Conservation (phyloP, 1,140 invertebrate genomes). For the Zaprionus nigranus region DNA sequence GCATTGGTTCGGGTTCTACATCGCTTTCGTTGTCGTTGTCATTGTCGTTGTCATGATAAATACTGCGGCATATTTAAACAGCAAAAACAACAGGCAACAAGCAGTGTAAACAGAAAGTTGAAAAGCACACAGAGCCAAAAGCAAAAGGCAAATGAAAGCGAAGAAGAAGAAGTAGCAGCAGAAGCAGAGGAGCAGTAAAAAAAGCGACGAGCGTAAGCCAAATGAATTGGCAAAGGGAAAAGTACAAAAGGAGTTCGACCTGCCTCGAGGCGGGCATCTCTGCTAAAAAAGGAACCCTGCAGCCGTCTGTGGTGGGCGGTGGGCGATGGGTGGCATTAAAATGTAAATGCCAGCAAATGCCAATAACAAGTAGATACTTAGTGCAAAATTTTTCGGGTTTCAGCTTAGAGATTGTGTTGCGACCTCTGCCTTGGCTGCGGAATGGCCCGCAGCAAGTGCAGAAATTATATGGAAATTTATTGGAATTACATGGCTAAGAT, state of each 20-base stretch:
- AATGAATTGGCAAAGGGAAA: slow-evolving; percentile 62
- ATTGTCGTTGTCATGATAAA: slow-evolving; percentile 79
- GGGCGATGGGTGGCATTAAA: slow-evolving; percentile 52
- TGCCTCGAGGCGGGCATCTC: slow-evolving; percentile 18
- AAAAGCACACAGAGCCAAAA: slow-evolving; percentile 38
- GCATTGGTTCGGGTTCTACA: slow-evolving; percentile 15
- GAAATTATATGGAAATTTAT: slow-evolving; percentile 24
- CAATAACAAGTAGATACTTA: slow-evolving; percentile 61
- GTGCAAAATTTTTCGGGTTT: slow-evolving; percentile 35
- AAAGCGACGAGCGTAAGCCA: slow-evolving; percentile 36
- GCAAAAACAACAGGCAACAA: slow-evolving; percentile 54
- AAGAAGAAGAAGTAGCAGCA: slow-evolving; percentile 15
- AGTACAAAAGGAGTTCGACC: slow-evolving; percentile 60
- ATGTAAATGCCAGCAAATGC: slow-evolving; percentile 73
- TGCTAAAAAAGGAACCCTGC: slow-evolving; percentile 19
- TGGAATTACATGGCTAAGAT: slow-evolving; percentile 7
- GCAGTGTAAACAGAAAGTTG: slow-evolving; percentile 60
- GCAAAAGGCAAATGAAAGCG: slow-evolving; percentile 37
- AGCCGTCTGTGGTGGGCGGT: slow-evolving; percentile 28
- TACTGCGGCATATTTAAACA: slow-evolving; percentile 77
- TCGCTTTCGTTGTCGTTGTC: slow-evolving; percentile 47
- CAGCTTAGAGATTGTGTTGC: slow-evolving; percentile 12
- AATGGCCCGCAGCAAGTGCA: slow-evolving; percentile 24
- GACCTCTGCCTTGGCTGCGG: neutral
- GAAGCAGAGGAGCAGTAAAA: slow-evolving; percentile 1